Percentiles rank a stretch among this genome's conserved stretches.
Conservation (phyloP, 2,888 invertebrate species). For the Lysandra bellargus region DNA sequence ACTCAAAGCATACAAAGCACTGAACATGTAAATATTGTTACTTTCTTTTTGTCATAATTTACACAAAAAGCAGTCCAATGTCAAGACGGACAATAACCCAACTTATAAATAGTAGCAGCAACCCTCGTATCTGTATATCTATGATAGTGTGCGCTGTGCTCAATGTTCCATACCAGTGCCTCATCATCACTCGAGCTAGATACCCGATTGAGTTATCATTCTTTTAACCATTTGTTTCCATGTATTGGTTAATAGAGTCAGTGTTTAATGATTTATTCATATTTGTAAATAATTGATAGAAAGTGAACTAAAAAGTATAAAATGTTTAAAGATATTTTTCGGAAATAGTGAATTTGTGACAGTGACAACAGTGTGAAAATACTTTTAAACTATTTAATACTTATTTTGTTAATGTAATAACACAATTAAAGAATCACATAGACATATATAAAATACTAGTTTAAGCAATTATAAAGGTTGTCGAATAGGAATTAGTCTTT, state of each 20-base stretch:
- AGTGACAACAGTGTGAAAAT: not conserved
- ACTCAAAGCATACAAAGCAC: not conserved
- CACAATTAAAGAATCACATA: not conserved
- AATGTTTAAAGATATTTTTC: not conserved
- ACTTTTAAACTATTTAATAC: not conserved
- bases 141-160: conserved; percentile 60
- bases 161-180: conserved; percentile 73
- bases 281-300: not conserved
- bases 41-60: not conserved
- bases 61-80: conserved; percentile 14
- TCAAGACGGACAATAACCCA: conserved; percentile 23
- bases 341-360: not conserved
- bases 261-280: not conserved
- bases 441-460: not conserved
- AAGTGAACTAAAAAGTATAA: not conserved
- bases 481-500: conserved; percentile 64
- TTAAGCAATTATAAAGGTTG: conserved; percentile 40
- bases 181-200: conserved; percentile 63
- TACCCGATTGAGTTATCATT: conserved; percentile 47
- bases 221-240: conserved; percentile 7
- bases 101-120: conserved; percentile 33
- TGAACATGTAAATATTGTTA: not conserved
- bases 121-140: conserved; percentile 41
- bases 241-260: conserved; percentile 4
- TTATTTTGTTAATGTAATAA: not conserved